phyloP scores from a whole-genome alignment of 2,797 vertebrate species.

The Sebastes hopkinsi region DNA sequence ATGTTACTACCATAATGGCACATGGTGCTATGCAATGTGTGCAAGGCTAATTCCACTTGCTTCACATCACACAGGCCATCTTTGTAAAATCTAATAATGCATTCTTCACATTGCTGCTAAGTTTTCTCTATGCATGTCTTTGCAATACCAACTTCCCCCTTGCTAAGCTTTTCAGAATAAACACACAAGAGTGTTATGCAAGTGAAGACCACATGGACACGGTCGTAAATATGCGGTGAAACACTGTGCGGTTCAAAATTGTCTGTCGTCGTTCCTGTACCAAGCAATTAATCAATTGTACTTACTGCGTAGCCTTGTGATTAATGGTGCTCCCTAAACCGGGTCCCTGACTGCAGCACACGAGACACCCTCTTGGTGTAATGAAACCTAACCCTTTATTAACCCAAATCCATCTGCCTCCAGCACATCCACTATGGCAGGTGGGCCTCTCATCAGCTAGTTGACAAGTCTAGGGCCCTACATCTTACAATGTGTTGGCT shows the following conservation, averaged over 20 bases:
- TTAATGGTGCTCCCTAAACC: constrained; percentile 44
- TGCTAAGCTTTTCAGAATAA: not conserved
- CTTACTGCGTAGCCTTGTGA: constrained; percentile 36
- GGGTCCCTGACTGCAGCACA: constrained; percentile 27
- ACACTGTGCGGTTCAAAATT: not conserved
- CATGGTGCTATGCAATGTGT: constrained; percentile 39
- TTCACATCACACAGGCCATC: not conserved
- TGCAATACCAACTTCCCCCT: not conserved
- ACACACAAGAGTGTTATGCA: not conserved
- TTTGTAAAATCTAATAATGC: not conserved
- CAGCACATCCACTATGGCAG: constrained; percentile 16
- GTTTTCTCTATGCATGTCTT: not conserved
- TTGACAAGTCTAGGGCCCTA: not conserved
- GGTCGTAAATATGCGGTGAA: not conserved
- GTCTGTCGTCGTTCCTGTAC: constrained; percentile 10
- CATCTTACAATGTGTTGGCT: not conserved
- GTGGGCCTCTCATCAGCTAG: constrained; percentile 1
- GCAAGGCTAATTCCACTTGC: constrained; percentile 20
- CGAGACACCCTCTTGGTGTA: constrained; percentile 33
- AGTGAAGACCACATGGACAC: not conserved
- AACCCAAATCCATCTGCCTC: constrained; percentile 52
- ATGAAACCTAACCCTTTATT: constrained; percentile 59
- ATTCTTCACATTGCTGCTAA: not conserved
- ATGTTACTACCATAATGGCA: constrained; percentile 33
- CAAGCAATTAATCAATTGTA: constrained; percentile 34